Percentiles rank a stretch among this genome's conserved stretches.
These are phyloP conservation scores for Ursus arctos DNA, from an alignment of 2,113 vertebrate species.

Conservation along the genomic window DNA sequence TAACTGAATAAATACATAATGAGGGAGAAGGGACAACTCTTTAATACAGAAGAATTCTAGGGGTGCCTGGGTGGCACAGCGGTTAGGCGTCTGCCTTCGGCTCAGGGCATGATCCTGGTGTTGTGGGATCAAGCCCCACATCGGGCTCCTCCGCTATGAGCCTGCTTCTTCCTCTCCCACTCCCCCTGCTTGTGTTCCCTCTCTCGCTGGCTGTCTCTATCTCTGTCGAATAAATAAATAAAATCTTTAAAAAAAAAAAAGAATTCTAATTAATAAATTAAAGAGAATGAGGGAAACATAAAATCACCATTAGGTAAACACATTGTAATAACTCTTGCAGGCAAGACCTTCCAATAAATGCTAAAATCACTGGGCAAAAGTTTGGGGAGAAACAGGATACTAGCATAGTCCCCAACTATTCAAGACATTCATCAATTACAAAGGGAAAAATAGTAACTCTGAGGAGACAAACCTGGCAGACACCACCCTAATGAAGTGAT, in stretches of 20 bases:
- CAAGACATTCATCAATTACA: neutral
- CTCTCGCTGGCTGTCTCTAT: too few relatives aligned
- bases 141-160: too few relatives aligned
- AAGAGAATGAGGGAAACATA: neutral
- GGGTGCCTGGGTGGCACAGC: too few relatives aligned
- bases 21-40: neutral
- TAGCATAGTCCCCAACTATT: conserved; percentile 15
- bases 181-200: too few relatives aligned
- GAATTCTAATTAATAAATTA: conserved; percentile 40
- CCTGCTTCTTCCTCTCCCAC: too few relatives aligned
- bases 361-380: neutral
- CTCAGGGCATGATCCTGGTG: too few relatives aligned
- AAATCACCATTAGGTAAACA: neutral
- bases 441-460: conserved; percentile 5
- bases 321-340: neutral
- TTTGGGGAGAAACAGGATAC: neutral
- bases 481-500: neutral
- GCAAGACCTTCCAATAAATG: neutral
- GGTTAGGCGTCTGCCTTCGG: too few relatives aligned
- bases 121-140: too few relatives aligned
- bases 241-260: neutral
- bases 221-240: too few relatives aligned
- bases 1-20: neutral
- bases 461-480: neutral
- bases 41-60: neutral